phyloP scores from a whole-genome alignment of 2,797 vertebrate species.

The Chromobotia macracanthus region DNA sequence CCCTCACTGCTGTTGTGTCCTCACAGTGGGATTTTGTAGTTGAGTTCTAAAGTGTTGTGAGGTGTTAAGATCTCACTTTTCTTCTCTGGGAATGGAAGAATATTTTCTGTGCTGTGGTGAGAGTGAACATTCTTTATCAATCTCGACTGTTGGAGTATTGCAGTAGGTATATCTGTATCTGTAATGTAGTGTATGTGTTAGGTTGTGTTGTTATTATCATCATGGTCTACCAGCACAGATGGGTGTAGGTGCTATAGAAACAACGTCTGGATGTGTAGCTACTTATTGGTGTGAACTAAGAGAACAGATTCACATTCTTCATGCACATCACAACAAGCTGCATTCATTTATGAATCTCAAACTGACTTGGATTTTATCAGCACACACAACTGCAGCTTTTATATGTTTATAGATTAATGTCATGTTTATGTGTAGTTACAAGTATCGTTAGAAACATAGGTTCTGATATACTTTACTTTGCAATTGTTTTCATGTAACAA shows the following conservation, averaged over 20 bases:
- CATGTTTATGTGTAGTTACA: background rate
- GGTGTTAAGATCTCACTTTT: background rate
- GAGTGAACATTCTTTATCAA: background rate
- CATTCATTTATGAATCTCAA: background rate
- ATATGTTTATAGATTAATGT: background rate
- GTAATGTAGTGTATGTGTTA: background rate
- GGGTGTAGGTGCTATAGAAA: no score
- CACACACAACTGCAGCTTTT: background rate
- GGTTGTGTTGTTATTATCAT: background rate
- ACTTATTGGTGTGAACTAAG: background rate
- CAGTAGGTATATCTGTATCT: background rate
- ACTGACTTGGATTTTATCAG: background rate
- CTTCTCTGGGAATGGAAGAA: background rate
- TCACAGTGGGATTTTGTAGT: background rate
- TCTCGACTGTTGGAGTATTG: background rate
- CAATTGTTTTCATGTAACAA: background rate
- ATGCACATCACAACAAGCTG: background rate
- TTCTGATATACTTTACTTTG: background rate
- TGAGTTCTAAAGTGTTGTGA: conserved; percentile 13
- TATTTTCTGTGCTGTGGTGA: background rate
- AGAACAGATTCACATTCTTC: background rate
- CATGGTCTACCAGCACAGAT: background rate
- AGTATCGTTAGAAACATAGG: background rate
- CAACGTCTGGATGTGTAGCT: background rate
- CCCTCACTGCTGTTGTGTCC: background rate